phyloP scores from a whole-genome alignment of 2,113 vertebrate species.

The Struthidea cinerea region DNA sequence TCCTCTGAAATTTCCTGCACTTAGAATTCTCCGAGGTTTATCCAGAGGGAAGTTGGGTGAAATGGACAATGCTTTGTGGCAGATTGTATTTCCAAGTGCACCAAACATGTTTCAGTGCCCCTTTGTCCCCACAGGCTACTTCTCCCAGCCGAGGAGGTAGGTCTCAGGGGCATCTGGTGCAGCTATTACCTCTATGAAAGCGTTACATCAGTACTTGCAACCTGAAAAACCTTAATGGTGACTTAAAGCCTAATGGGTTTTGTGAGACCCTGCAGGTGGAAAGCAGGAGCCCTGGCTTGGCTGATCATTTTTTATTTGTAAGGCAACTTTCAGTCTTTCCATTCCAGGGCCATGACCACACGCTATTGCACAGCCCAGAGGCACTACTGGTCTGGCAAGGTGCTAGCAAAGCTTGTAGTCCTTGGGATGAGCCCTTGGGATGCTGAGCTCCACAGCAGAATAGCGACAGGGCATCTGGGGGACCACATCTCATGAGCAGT shows the following conservation, averaged over 20 bases:
- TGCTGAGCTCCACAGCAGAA: neutral
- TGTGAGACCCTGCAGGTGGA: neutral
- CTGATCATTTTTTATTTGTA: neutral
- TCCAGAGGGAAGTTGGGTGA: neutral
- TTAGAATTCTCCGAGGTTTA: neutral
- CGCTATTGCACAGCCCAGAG: accelerated
- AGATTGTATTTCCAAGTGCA: neutral
- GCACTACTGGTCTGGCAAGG: neutral
- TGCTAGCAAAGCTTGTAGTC: neutral
- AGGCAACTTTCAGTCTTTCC: neutral
- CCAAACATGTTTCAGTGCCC: neutral
- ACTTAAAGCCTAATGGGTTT: neutral
- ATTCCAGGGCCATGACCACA: too few relatives aligned
- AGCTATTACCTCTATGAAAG: neutral
- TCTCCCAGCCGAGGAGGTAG: neutral
- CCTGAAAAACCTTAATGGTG: neutral
- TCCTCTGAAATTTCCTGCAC: neutral
- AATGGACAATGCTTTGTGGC: neutral
- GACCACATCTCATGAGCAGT: neutral
- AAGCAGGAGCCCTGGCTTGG: neutral
- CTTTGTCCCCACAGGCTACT: neutral
- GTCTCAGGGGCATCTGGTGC: neutral
- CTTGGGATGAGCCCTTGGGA: neutral
- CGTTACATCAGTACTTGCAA: neutral
- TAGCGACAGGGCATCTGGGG: accelerated